Evolutionary conservation across 2,797 vertebrate genomes (phyloP), one percentile per base, ranked within the genome.

Genomic region (Lepus townsendii): DNA sequence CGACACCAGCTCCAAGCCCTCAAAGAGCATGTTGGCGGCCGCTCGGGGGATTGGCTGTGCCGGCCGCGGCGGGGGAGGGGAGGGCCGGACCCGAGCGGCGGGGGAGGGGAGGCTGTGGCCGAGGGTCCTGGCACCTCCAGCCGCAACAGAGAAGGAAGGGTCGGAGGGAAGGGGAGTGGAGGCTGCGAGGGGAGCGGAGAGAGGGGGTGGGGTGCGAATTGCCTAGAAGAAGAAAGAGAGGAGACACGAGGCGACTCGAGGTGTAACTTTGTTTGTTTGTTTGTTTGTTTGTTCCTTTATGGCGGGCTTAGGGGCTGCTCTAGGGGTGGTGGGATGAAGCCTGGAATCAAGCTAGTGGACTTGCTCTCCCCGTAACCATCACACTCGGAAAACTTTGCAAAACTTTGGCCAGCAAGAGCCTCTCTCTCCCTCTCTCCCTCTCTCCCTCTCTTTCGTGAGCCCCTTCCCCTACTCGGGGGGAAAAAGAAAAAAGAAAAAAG

Each of bases 1-100:
- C 96, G 99, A 99, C 96, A 99, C 98, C 96, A 99, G 98, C 98
- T 99, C 99, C 98, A 99, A 99, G 93, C 98, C 98, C 98, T 98
- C 98, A 98, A 99, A 99, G 95, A 99, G 98, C 99, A 99, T 99
- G 98, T 96, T 98, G 98, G 94, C 91, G 97, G 96, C 95, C 93
- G 97, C 97, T 96, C 60, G 97, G 97, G 97, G 97, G 96, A 95
- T 96, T 97, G 97, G 97, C 97, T 97, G 95, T 94, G 92, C 93
- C 6, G 88, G 94, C 91, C 90, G 82, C 93, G 54, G 88, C 93
- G 96, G 97, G 97, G 96, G 97, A 94, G 96, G 96, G 96, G 95
- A 94, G 90, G 94, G 96, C 91, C 69, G 50, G 90, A 38, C 79
- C 38, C 3, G 91, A 88, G 86, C 73, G 68, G 83, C 95, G 96